Evolutionary conservation across 2,888 invertebrate species (phyloP), one percentile per base, ranked within the genome.

Genomic region (Mylabris sibirica): DNA sequence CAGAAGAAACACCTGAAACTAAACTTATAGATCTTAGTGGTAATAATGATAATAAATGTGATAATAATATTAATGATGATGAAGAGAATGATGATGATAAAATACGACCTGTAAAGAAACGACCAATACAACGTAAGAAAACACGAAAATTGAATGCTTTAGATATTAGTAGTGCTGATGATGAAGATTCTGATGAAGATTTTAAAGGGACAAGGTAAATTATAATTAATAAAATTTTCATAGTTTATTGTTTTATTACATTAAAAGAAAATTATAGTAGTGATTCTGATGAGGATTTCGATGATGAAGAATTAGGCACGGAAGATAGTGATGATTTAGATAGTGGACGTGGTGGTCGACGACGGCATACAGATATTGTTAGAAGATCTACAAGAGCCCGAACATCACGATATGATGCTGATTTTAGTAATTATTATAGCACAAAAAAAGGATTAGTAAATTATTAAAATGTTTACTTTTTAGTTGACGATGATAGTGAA

Each of bases 121-220:
- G 64, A 59, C 57, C 53, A 11, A 79, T 79, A 41, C 61, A 61
- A 41, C 87, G 86, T 74, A 90, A 92, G 80, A 93, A 93, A 78
- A 88, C 91, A 41, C 87, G 94, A 34, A 93, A 93, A 77, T 84
- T 96, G 59, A 95, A 95, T 80, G 92, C 92, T 61, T 85, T 96
- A 64, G 94, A 95, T 77, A 76, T 81, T 9, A 82, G 82, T 70
- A 84, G 84, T 70, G 84, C 80, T 30, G 90, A 93, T 74, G 93
- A 95, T 83, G 91, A 91, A 38, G 91, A 89, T 67, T 94, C 93
- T 0, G 97, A 97, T 80, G 97, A 97, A 83, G 97, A 97, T 84
- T 97, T 97, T 81, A 94, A 95, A 81, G 94, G 95, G 57, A 91
- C 92, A 0, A 92, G 92, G 89, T 92, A 84, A 68, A 81, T 82